These are phyloP conservation scores for Cavia porcellus DNA, from an alignment of 2,113 vertebrate species.

Conservation along the genomic window DNA sequence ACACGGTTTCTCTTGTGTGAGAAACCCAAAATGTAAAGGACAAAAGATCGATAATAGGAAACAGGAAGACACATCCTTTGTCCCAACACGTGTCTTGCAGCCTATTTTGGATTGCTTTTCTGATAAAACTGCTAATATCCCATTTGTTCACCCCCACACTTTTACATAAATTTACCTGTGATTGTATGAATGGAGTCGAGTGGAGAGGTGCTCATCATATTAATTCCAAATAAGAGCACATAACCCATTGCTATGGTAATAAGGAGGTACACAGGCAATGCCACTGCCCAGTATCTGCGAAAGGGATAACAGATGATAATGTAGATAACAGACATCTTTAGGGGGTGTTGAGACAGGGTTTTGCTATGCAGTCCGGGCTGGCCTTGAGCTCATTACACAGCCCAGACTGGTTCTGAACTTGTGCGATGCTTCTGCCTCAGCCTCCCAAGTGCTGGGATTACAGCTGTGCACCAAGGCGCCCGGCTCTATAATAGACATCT, in stretches of 20 bases:
- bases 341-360: background rate
- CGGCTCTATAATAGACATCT: background rate
- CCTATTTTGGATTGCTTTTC: background rate
- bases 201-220: slow-evolving; percentile 96
- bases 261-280: slow-evolving; percentile 93
- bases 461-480: background rate
- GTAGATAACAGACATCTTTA: background rate
- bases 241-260: slow-evolving; percentile 88
- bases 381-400: background rate
- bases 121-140: background rate
- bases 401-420: background rate
- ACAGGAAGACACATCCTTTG: background rate
- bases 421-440: background rate
- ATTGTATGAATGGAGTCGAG: slow-evolving; percentile 93
- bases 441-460: background rate
- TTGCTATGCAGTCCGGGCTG: too few relatives aligned
- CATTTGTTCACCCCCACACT: background rate
- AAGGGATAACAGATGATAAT: background rate
- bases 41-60: background rate
- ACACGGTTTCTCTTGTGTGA: background rate
- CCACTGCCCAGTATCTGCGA: slow-evolving; percentile 96
- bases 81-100: too few relatives aligned
- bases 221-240: slow-evolving; percentile 94
- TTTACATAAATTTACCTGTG: slow-evolving; percentile 90
- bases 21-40: background rate